Conservation (phyloP, 2,888 invertebrate genomes). For the Congeria kusceri region DNA sequence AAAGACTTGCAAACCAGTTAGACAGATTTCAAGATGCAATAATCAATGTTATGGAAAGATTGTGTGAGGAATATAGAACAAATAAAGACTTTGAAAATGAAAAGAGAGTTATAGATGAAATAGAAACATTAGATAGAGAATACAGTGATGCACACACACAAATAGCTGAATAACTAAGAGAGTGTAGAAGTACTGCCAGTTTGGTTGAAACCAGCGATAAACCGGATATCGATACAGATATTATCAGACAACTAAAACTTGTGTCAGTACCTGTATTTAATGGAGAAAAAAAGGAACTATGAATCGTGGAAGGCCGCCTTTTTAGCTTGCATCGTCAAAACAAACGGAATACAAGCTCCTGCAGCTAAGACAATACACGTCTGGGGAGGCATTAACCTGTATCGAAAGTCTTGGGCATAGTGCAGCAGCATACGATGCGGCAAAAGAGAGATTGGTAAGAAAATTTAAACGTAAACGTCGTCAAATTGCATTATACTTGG, state of each 20-base stretch:
- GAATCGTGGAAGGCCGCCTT: constrained; percentile 44
- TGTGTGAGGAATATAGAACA: too few species aligned
- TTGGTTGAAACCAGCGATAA: too few species aligned
- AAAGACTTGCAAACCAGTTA: too few species aligned
- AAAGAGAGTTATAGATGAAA: too few species aligned
- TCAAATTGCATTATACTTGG: constrained; percentile 5
- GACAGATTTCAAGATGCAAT: too few species aligned
- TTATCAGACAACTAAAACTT: constrained; percentile 46
- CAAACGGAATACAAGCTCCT: constrained; percentile 51
- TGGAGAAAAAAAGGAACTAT: constrained; percentile 46
- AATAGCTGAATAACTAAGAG: too few species aligned
- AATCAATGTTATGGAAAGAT: too few species aligned
- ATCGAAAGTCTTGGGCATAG: constrained; percentile 38
- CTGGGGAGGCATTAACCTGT: constrained; percentile 24
- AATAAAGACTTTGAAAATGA: too few species aligned
- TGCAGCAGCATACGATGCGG: constrained; percentile 10
- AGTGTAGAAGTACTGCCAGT: too few species aligned
- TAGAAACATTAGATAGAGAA: too few species aligned
- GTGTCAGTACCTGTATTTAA: constrained; percentile 51
- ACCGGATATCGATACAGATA: too few species aligned
- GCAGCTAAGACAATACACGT: constrained; percentile 50
- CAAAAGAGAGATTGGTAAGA: constrained; percentile 34
- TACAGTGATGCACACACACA: too few species aligned
- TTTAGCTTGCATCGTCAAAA: constrained; percentile 44
- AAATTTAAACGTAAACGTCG: constrained; percentile 32